Base-by-base conservation (phyloP, 2,113 vertebrate species). In the Centrocercus urophasianus region DNA sequence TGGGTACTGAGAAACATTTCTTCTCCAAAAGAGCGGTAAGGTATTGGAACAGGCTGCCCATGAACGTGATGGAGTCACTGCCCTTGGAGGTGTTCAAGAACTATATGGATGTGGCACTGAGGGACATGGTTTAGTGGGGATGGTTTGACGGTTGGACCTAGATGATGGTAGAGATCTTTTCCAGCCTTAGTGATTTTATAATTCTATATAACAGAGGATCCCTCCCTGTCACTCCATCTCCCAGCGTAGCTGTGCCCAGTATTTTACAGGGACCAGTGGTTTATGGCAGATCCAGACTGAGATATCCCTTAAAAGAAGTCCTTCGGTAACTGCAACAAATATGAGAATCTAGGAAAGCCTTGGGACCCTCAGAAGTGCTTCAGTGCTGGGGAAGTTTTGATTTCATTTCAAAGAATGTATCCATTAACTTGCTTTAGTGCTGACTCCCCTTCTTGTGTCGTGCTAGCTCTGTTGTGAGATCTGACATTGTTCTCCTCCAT, bases 391-490 rank as follows among this genome's bases (percentile, higher is more conserved):
- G 70, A 91, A 78, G 36, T 90, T 94, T 86, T 93, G 40, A 30
- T 93, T 83, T 72, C 3, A 43, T 91, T 86, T 54, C 66, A 48
- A 93, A 75, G 61, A 73, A 30, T 30, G 42, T 60, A 72, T 61
- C 76, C 77, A 82, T 75, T 86, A 95, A 92, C 91, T 91, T 0
- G 0, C 27, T 92, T 86, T 78, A 88, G 83, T 0, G 0, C 65
- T 88, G 76, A 60, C 52, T 93, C 77, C 65, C 76, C 1, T 24
- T 82, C 63, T 94, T 80, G n/a, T 59, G 79, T 48, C 0, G 0
- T 27, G 57, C 80, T 95, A 73, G 65, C 83, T 89, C 76, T 76
- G 76, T 91, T 91, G 67, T 88, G 90, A 75, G 65, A 81, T 86
- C 57, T 74, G 76, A 91, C 69, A 71, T 75, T 93, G 69, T 88